Evolutionary conservation across 2,113 vertebrate species (phyloP).

Genomic region (Coracopsis vasa): DNA sequence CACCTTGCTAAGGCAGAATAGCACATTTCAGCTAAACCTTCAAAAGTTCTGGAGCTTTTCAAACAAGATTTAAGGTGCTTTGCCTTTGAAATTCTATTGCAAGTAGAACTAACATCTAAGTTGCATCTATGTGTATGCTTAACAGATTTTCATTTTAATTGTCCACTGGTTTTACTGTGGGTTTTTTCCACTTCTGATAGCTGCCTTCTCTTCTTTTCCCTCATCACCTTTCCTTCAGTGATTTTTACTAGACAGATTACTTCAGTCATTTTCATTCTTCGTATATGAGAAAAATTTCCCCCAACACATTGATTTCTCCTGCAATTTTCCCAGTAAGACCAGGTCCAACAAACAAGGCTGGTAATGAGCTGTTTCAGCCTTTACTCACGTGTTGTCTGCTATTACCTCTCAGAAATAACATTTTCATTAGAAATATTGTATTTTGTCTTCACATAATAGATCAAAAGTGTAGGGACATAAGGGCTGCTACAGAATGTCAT

Average conservation of each 20-base stretch:
- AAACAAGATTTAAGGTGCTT: background rate
- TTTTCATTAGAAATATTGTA: background rate
- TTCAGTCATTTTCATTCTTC: background rate
- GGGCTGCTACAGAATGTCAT: background rate
- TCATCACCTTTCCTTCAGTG: background rate
- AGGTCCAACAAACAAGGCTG: background rate
- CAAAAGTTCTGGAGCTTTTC: background rate
- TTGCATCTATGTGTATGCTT: background rate
- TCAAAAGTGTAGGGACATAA: background rate
- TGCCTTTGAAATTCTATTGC: background rate
- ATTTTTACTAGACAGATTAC: background rate
- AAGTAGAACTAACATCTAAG: background rate
- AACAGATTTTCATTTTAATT: background rate
- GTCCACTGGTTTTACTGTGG: background rate
- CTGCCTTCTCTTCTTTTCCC: background rate
- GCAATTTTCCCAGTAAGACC: background rate
- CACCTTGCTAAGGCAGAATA: background rate
- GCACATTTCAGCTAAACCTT: background rate
- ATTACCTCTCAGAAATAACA: background rate
- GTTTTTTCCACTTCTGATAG: background rate
- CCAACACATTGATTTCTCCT: background rate
- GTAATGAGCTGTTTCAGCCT: background rate
- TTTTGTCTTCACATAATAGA: background rate
- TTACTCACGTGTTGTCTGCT: background rate
- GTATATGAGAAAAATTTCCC: background rate